Evolutionary conservation across 2,113 vertebrate genomes (phyloP).

Genomic region (Notarius quadriscutis): DNA sequence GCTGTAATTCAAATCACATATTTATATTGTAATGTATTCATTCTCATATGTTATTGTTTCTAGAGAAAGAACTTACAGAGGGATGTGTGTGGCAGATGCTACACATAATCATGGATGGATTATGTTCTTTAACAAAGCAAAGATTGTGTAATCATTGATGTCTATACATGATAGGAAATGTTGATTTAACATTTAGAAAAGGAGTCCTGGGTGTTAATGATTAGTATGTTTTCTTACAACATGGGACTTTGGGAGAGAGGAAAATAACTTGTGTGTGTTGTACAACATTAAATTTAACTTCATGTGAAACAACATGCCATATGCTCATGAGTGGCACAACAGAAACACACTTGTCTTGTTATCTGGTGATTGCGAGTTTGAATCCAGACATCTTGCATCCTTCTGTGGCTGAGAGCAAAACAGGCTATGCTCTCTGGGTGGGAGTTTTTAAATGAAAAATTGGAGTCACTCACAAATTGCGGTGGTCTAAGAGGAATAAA

Average conservation of each 20-base stretch:
- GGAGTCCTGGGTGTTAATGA: background rate
- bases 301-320: background rate
- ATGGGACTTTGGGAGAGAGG: background rate
- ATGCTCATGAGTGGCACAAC: background rate
- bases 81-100: background rate
- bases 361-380: background rate
- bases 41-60: too few species aligned
- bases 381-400: background rate
- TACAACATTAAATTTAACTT: background rate
- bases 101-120: background rate
- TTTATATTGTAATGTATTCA: too few species aligned
- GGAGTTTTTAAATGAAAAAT: background rate
- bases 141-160: too few species aligned
- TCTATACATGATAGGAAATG: too few species aligned
- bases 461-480: background rate
- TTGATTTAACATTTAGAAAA: background rate
- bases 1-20: too few species aligned
- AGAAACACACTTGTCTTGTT: background rate
- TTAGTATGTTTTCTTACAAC: background rate
- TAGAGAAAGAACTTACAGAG: too few species aligned
- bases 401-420: background rate
- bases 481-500: background rate
- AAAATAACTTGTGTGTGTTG: background rate
- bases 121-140: background rate
- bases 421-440: background rate